phyloP scores from a whole-genome alignment of 2,888 invertebrate genomes.

The Prenolepis imparis region DNA sequence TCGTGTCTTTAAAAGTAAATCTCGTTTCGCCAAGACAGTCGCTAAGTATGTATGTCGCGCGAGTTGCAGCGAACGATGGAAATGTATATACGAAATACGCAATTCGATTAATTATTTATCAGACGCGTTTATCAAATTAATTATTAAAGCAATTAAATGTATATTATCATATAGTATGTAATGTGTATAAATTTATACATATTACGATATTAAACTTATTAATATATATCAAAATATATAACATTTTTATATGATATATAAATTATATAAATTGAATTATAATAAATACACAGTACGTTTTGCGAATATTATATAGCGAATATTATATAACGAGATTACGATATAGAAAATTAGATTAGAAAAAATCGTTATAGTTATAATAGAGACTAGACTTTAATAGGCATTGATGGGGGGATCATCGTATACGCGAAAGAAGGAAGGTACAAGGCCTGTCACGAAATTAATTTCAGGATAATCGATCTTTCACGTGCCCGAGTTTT shows the following conservation, averaged over 20 bases:
- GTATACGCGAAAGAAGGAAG: background rate
- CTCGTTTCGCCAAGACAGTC: background rate
- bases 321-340: background rate
- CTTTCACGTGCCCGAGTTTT: slow-evolving; percentile 42
- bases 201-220: too few species aligned
- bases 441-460: slow-evolving; percentile 23
- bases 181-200: too few species aligned
- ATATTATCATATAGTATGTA: too few species aligned
- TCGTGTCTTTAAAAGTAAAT: too few species aligned
- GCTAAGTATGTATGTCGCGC: background rate
- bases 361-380: background rate
- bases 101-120: background rate
- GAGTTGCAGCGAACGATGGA: background rate
- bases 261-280: background rate
- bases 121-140: background rate
- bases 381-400: background rate
- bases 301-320: background rate
- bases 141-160: background rate
- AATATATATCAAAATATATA: too few species aligned
- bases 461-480: slow-evolving; percentile 40
- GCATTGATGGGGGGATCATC: background rate
- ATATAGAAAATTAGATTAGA: background rate
- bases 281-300: background rate
- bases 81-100: background rate
- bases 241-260: too few species aligned